A percentile compares a stretch with the other conserved stretches of the same genome.
Conservation (phyloP, 2,797 vertebrate genomes). For the Manis javanica region DNA sequence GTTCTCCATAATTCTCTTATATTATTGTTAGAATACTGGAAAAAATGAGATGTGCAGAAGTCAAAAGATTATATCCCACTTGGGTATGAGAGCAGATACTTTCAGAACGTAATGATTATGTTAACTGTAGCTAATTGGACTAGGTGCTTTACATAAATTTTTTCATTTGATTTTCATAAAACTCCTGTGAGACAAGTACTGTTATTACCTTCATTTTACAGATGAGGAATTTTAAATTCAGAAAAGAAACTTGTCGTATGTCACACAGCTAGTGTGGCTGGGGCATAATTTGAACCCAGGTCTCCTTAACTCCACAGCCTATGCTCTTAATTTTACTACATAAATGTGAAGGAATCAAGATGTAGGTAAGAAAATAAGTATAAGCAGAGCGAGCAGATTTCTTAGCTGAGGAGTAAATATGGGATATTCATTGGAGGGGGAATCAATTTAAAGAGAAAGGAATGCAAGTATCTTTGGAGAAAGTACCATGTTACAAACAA, state of each 20-base stretch:
- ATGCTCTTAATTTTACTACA: not conserved
- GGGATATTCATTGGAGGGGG: not conserved
- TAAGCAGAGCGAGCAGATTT: slow-evolving; percentile 9
- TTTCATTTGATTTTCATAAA: slow-evolving; percentile 24
- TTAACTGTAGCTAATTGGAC: not conserved
- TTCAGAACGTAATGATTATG: not conserved
- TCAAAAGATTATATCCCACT: not conserved
- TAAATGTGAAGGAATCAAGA: not conserved
- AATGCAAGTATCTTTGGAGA: not conserved
- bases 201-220: not conserved
- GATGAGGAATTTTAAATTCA: not conserved
- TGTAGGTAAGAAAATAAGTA: not conserved
- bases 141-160: not conserved
- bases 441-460: not conserved
- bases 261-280: not conserved
- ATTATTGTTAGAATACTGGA: not conserved
- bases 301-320: not conserved
- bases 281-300: not conserved
- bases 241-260: not conserved
- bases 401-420: not conserved
- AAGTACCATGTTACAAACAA: not conserved
- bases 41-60: slow-evolving; percentile 3
- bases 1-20: not conserved
- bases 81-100: not conserved
- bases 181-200: not conserved